Base-by-base conservation (phyloP, 2,888 invertebrate genomes). In the Drosophila bunnanda region DNA sequence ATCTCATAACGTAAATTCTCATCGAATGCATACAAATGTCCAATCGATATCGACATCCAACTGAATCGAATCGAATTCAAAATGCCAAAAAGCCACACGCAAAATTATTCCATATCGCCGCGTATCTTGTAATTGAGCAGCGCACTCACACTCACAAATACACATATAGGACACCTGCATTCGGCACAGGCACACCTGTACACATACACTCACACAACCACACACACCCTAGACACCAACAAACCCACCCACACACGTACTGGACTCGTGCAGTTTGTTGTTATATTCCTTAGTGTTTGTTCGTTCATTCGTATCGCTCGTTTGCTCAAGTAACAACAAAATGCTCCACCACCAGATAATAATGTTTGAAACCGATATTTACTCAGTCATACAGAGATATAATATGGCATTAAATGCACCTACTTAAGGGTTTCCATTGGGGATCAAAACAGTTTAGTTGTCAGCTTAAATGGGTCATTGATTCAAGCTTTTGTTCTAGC, bases 1-100 rank as follows among this genome's bases (percentile, higher is more conserved):
- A 91, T 90, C 87, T 85, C 91, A 91, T 91, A 91, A 91, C 91
- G 91, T 91, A 91, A 90, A 88, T 90, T 89, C 53, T 89, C 87
- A 89, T 83, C 87, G 87, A 84, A 88, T 77, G 69, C 77, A 78
- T 77, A 77, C 65, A 46, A 75, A 64, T 59, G 38, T 55, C 64
- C 48, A 58, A 54, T 64, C 62, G 72, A 71, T 65, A 60, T 62
- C 44, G 50, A 70, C 60, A 44, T 48, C 53, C 54, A 78, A 60
- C 62, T 56, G 46, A 55, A 60, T 66, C 55, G 53, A 82, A 74
- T 78, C 58, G 50, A 46, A 65, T 61, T 76, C 34, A 69, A 74
- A 39, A 62, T 71, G 41, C 52, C 52, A 57, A 58, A 69, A 82
- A 67, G 41, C 70, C 69, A 72, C 66, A 66, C 54, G 34, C 67